phyloP scores from a whole-genome alignment of 2,888 invertebrate species.

The Eledona agricola region DNA sequence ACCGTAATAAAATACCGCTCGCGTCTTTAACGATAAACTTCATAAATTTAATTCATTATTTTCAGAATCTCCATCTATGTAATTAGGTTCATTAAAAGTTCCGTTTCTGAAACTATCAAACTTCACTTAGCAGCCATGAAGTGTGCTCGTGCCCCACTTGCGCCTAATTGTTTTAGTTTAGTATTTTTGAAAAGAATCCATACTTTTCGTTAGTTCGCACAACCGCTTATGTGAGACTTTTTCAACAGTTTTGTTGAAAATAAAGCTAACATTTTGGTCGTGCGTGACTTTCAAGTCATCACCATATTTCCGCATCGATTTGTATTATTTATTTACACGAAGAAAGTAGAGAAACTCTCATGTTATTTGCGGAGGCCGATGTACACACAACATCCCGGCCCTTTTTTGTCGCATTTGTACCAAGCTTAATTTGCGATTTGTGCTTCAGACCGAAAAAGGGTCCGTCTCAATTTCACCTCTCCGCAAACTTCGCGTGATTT shows the following conservation, averaged over 20 bases:
- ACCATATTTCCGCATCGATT: conserved; percentile 19
- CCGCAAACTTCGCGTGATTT: conserved; percentile 1
- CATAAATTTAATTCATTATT: no score
- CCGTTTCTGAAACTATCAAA: background rate
- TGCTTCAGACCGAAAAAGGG: no score
- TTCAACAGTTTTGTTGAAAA: conserved; percentile 2
- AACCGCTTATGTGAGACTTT: background rate
- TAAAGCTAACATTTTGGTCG: conserved; percentile 1
- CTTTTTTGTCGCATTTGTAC: no score
- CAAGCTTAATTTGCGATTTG: no score
- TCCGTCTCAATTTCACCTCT: conserved; percentile 1
- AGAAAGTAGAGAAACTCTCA: conserved; percentile 12
- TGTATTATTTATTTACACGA: conserved; percentile 25
- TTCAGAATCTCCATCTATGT: no score
- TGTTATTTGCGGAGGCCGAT: no score
- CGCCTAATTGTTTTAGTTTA: background rate
- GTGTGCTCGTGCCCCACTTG: conserved; percentile 1
- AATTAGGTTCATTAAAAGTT: no score
- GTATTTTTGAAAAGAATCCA: no score
- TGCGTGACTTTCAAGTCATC: conserved; percentile 24
- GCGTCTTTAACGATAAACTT: no score
- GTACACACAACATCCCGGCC: no score
- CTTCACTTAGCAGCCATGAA: conserved; percentile 1
- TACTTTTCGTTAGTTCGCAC: no score
- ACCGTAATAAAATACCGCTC: no score